Conservation (phyloP, 2,113 vertebrate genomes). For the Alligator mississippiensis region DNA sequence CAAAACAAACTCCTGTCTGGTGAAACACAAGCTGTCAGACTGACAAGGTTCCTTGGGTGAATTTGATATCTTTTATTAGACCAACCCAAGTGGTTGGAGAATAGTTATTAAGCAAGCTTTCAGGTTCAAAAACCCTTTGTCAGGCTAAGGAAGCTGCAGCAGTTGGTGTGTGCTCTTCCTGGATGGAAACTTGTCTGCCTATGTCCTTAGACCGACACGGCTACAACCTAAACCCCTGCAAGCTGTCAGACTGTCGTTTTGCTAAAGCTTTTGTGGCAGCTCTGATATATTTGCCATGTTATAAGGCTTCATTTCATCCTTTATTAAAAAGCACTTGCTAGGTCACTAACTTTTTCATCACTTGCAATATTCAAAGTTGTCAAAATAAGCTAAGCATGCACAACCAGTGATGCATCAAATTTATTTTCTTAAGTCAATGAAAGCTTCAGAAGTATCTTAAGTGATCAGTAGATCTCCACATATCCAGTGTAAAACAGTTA, state of each 20-base stretch:
- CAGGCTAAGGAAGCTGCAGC: too few relatives aligned
- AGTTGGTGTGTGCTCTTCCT: too few relatives aligned
- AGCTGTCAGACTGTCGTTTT: not conserved
- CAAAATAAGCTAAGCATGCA: not conserved
- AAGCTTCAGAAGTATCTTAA: not conserved
- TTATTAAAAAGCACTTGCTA: not conserved
- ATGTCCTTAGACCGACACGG: too few relatives aligned
- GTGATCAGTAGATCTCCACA: not conserved
- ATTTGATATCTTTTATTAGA: too few relatives aligned
- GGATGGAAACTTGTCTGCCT: too few relatives aligned
- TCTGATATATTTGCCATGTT: not conserved
- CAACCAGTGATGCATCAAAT: not conserved
- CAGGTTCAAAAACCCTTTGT: too few relatives aligned
- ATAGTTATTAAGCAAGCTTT: too few relatives aligned
- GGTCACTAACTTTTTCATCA: not conserved
- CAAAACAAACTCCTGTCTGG: not conserved
- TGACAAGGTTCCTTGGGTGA: too few relatives aligned
- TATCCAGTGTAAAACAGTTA: conserved; percentile 29
- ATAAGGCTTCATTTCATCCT: not conserved
- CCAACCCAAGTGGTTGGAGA: too few relatives aligned
- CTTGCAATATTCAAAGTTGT: not conserved
- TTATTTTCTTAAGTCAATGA: not conserved
- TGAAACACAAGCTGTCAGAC: not conserved
- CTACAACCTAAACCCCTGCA: too few relatives aligned
- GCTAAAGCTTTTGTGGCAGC: not conserved